Conservation (phyloP, 2,113 vertebrate species). For the Limanda limanda region DNA sequence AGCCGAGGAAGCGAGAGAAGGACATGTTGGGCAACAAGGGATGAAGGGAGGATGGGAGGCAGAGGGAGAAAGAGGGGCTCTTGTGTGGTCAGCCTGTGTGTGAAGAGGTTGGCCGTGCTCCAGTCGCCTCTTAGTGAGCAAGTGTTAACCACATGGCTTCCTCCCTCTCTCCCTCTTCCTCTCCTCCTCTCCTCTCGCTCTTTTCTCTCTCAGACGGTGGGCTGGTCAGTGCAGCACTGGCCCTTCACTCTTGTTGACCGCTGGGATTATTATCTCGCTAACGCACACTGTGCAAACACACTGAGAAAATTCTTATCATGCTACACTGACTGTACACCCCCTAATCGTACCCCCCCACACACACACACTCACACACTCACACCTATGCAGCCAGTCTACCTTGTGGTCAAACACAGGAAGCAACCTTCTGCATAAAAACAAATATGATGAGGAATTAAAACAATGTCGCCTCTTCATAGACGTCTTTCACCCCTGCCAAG, state of each 20-base stretch:
- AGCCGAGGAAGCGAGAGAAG: slow-evolving; percentile 68
- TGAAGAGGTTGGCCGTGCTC: slow-evolving; percentile 79
- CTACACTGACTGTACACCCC: slow-evolving; percentile 50
- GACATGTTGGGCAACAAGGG: slow-evolving; percentile 74
- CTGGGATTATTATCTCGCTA: slow-evolving; percentile 80
- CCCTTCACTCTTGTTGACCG: slow-evolving; percentile 78
- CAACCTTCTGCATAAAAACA: slow-evolving; percentile 42
- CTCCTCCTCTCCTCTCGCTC: slow-evolving; percentile 39
- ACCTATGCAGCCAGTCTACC: slow-evolving; percentile 37
- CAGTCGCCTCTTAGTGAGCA: slow-evolving; percentile 81
- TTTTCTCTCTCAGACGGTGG: slow-evolving; percentile 69
- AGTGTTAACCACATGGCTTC: slow-evolving; percentile 83
- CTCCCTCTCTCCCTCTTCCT: slow-evolving; percentile 69
- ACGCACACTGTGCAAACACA: slow-evolving; percentile 77
- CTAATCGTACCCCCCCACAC: slow-evolving; percentile 41
- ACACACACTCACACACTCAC: slow-evolving; percentile 32
- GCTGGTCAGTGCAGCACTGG: slow-evolving; percentile 73
- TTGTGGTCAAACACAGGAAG: slow-evolving; percentile 65
- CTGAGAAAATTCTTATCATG: slow-evolving; percentile 72
- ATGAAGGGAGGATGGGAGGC: slow-evolving; percentile 77
- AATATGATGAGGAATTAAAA: slow-evolving; percentile 35
- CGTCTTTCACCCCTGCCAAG: slow-evolving; percentile 20
- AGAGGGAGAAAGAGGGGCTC: slow-evolving; percentile 79
- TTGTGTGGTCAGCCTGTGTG: slow-evolving; percentile 82
- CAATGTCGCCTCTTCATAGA: background rate